These are phyloP conservation scores for Mercenaria mercenaria DNA, from an alignment of 1,140 invertebrate genomes.

Conservation along the genomic window DNA sequence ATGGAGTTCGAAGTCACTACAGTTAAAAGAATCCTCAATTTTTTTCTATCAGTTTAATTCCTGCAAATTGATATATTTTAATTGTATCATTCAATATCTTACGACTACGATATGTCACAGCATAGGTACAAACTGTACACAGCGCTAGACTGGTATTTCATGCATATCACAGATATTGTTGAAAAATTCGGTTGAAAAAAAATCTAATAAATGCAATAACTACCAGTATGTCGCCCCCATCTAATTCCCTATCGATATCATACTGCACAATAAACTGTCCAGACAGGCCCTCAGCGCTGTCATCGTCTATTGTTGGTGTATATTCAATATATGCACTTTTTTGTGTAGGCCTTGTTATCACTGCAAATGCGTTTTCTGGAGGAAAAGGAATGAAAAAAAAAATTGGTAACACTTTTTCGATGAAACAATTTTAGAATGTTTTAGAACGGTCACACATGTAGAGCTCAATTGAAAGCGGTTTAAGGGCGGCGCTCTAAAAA, in stretches of 20 bases:
- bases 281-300: conserved; percentile 69
- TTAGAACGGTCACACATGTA: too few species aligned
- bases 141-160: not conserved
- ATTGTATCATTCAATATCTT: not conserved
- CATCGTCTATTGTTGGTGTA: conserved; percentile 66
- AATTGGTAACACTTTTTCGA: too few species aligned
- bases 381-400: too few species aligned
- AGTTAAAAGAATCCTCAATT: not conserved
- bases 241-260: conserved; percentile 75
- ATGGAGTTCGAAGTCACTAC: not conserved
- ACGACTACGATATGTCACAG: too few species aligned
- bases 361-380: not conserved
- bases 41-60: not conserved
- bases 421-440: too few species aligned
- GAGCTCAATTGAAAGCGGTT: too few species aligned
- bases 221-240: conserved; percentile 79
- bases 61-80: not conserved
- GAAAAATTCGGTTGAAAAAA: not conserved
- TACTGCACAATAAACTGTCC: conserved; percentile 78
- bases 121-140: too few species aligned
- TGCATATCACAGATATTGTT: not conserved
- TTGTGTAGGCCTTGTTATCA: conserved; percentile 61
- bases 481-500: too few species aligned
- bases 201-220: not conserved
- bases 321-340: conserved; percentile 75